Conservation (phyloP, 2,113 vertebrate species). For the Sphyrna mokarran region DNA sequence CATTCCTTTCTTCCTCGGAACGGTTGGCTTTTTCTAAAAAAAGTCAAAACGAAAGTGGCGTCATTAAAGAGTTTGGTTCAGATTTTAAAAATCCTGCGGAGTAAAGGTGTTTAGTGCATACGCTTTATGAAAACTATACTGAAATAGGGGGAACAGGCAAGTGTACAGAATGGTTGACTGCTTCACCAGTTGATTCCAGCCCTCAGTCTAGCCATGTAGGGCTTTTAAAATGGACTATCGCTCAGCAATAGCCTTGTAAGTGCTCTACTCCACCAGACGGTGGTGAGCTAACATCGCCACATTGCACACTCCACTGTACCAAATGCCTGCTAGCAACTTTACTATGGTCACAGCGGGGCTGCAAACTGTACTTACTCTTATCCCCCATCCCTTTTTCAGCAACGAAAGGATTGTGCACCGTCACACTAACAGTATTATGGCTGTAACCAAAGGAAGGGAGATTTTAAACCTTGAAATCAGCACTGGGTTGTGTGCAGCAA, state of each 20-base stretch:
- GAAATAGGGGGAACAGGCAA: conserved; percentile 43
- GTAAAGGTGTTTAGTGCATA: conserved; percentile 38
- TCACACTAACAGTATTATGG: background rate
- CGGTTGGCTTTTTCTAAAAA: conserved; percentile 59
- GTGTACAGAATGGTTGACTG: conserved; percentile 13
- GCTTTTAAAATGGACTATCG: background rate
- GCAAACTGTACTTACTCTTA: background rate
- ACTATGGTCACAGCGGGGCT: background rate
- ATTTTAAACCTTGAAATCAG: background rate
- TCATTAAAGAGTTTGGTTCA: conserved; percentile 28
- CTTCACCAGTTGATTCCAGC: conserved; percentile 46
- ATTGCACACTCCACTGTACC: background rate
- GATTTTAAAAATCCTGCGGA: conserved; percentile 41
- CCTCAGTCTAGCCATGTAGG: conserved; percentile 52
- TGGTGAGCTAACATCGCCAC: conserved; percentile 37
- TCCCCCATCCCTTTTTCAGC: background rate
- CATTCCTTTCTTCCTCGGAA: conserved; percentile 62
- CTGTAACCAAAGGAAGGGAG: background rate
- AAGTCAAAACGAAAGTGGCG: conserved; percentile 38
- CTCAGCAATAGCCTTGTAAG: background rate
- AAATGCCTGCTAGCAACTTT: background rate
- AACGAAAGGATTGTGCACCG: background rate
- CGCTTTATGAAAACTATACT: background rate
- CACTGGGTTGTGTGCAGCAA: background rate
- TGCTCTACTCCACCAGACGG: conserved; percentile 39